Evolutionary conservation across 2,888 invertebrate species (phyloP), one percentile per base, ranked within the genome.

Genomic region (Coelinius sp.): DNA sequence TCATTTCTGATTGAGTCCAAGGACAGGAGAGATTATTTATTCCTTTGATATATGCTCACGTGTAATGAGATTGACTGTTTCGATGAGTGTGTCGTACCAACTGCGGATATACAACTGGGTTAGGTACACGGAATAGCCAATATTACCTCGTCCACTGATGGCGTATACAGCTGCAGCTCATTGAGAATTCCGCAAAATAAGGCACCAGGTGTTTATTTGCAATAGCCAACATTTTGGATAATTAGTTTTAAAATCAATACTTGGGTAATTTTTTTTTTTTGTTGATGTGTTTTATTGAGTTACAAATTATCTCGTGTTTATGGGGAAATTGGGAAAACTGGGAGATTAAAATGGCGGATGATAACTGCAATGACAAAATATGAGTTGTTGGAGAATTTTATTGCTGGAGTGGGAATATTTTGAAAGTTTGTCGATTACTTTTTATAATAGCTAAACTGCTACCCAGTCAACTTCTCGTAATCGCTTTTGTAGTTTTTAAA

Each of bases 81-180:
- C 81, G 82, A 83, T 78, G 81, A 85, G 81, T 80, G 78, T 80
- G 78, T 81, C 79, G 76, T 81, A 82, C 81, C 82, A 85, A 83
- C 81, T 79, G 74, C 74, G 79, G 77, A 84, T 83, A 80, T 85
- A 82, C 82, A 84, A 84, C 81, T 83, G 79, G 83, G 84, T 84
- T 84, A 83, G 80, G 78, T 81, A 85, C 78, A 84, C 46, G 17
- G 14, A 25, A 46, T 65, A 46, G 14, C 59, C 46, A 49, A 44
- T 44, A 24, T n/a, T 44, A 8, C 44, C 44, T n/a, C 44, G 7
- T 14, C 20, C 41, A 41, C n/a, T 12, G 2, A 20, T 17, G 20
- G 46, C 20, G 20, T 17, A 49, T 20, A 49, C 46, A 49, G 46
- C 20, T 49, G 46, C 17, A 49, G 2, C 46, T 49, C 46, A 49